Evolutionary conservation across 2,113 vertebrate species (phyloP).

Genomic region (Vicugna pacos): DNA sequence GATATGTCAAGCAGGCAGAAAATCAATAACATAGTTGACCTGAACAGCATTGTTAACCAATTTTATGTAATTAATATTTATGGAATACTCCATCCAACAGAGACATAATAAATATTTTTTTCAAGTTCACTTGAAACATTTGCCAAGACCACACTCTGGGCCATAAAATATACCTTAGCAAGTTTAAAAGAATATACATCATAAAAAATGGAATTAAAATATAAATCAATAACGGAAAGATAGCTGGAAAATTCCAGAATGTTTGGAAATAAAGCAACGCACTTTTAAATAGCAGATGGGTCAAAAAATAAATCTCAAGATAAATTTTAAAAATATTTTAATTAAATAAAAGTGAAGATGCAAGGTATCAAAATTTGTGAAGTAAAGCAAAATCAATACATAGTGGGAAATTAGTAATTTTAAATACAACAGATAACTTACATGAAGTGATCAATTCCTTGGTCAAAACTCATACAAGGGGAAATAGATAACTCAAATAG

Average conservation of each 20-base stretch:
- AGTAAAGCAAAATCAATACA: neutral
- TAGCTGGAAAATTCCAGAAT: neutral
- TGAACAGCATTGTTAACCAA: neutral
- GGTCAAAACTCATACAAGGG: neutral
- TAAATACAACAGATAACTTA: neutral
- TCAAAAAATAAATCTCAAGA: neutral
- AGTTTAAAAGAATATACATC: neutral
- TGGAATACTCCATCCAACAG: neutral
- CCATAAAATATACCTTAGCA: neutral
- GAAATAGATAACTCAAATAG: neutral
- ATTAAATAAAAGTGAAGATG: neutral
- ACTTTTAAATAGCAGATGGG: neutral
- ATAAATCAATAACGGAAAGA: neutral
- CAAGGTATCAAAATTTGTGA: neutral
- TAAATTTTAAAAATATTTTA: neutral
- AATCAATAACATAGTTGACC: neutral
- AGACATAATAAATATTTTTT: neutral
- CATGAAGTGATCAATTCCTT: conserved; percentile 11
- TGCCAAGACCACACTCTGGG: neutral
- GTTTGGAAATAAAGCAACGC: neutral
- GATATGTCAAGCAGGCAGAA: neutral
- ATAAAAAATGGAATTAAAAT: neutral
- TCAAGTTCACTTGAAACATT: neutral
- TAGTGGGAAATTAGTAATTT: neutral
- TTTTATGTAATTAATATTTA: neutral